Evolutionary conservation across 1,140 invertebrate genomes (phyloP).

Genomic region (Phenacoccus solenopsis): DNA sequence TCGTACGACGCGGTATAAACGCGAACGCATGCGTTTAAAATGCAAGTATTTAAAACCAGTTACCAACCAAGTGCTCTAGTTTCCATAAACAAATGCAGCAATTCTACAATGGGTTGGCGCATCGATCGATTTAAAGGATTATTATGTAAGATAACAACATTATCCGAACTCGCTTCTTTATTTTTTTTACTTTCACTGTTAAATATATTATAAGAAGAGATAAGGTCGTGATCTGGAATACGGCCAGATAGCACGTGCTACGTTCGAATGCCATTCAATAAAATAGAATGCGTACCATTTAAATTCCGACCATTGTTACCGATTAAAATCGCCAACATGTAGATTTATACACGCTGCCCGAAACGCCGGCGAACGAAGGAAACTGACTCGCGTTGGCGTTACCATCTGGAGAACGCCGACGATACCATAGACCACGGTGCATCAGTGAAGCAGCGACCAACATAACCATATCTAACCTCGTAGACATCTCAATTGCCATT

Average conservation of each 20-base stretch:
- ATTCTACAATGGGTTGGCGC: neutral
- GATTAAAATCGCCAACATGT: neutral
- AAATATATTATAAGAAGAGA: constrained; percentile 4
- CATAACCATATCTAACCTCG: too few species aligned
- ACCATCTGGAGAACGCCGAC: neutral
- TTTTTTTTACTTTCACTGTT: neutral
- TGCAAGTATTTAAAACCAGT: neutral
- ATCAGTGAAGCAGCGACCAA: too few species aligned
- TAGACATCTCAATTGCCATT: too few species aligned
- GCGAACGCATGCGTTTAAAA: neutral
- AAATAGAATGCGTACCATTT: neutral
- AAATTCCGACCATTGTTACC: neutral
- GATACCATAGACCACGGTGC: neutral
- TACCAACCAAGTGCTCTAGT: neutral
- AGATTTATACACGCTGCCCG: neutral
- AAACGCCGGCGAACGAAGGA: neutral
- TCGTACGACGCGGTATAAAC: too few species aligned
- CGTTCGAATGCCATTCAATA: neutral
- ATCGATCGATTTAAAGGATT: neutral
- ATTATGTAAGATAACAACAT: constrained; percentile 3
- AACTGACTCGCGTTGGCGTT: neutral
- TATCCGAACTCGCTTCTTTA: neutral
- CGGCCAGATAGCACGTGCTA: constrained; percentile 11
- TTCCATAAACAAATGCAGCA: neutral
- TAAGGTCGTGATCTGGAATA: constrained; percentile 16